Evolutionary conservation across 2,888 invertebrate species (phyloP), one percentile per base, ranked within the genome.

Genomic region (Notodonta dromedarius): DNA sequence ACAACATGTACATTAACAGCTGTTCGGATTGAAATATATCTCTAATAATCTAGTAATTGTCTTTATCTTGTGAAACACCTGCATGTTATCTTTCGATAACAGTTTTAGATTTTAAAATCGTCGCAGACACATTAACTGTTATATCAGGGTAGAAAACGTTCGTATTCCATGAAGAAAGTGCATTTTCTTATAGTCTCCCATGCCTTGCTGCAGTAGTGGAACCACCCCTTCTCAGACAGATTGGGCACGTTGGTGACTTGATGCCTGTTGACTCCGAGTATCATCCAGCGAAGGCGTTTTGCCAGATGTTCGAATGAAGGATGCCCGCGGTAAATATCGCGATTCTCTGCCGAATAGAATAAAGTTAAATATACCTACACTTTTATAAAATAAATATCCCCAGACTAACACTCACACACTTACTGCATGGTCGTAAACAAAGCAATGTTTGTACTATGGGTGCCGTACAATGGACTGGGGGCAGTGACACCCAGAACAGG

Each of bases 131-230:
- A 16, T 0, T 9, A 54, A 48, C 32, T 61, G 39, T 61, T 24
- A 52, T 39, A 58, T 90, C 85, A 91, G 6, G 97, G 96, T 87
- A 98, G 93, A 67, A 97, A 94, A 85, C 97, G 94, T 75, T 96
- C 97, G 84, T 98, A 98, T 84, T 98, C 98, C 72, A 96, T 95
- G 80, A 97, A 97, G 79, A 97, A 95, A 53, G 96, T 96, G 80
- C 97, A 97, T 79, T 97, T 98, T 78, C 96, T 96, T 57, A 98
- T 96, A 52, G 96, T 96, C 73, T 98, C 98, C 97, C 97, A 97
- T 0, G 96, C 96, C 87, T 97, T 96, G 54, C 94, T 95, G 80
- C 97, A 96, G 88, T 96, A 97, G 71, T 97, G 96, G 81, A 96
- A 95, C 98, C 98, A 98, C 74, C 96, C 96, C 82, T 95, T 96